phyloP scores from a whole-genome alignment of 2,797 vertebrate genomes.

The Oreochromis mossambicus region DNA sequence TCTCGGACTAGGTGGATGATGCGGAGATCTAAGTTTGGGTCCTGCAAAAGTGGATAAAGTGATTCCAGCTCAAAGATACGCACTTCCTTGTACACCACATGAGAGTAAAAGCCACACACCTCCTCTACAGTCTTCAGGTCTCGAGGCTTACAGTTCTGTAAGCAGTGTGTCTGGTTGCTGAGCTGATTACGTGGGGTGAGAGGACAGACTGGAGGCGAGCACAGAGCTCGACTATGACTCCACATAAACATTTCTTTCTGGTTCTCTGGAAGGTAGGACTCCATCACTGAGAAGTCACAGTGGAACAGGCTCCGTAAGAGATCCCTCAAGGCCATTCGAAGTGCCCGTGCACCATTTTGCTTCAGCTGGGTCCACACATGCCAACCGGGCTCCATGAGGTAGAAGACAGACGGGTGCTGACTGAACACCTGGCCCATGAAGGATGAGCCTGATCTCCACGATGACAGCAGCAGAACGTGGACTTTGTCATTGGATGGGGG shows the following conservation, averaged over 20 bases:
- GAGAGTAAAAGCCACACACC: conserved; percentile 85
- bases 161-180: conserved; percentile 78
- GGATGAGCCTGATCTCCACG: conserved; percentile 94
- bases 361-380: conserved; percentile 84
- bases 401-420: conserved; percentile 93
- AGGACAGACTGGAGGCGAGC: conserved; percentile 84
- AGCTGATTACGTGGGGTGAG: conserved; percentile 75
- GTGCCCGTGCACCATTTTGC: conserved; percentile 46
- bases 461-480: conserved; percentile 90
- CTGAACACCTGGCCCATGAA: conserved; percentile 94
- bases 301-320: conserved; percentile 80
- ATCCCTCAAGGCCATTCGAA: conserved; percentile 89
- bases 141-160: conserved; percentile 63
- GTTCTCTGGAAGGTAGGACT: conserved; percentile 81
- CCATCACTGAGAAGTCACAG: too few species aligned
- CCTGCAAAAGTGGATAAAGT: conserved; percentile 86
- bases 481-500: conserved; percentile 71
- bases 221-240: conserved; percentile 88
- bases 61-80: conserved; percentile 91
- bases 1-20: conserved; percentile 93
- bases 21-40: conserved; percentile 83
- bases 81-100: conserved; percentile 91
- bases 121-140: conserved; percentile 73
- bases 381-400: conserved; percentile 94
- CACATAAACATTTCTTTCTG: conserved; percentile 90